Base-by-base conservation (phyloP, 2,113 vertebrate genomes). In the Antidorcas marsupialis region DNA sequence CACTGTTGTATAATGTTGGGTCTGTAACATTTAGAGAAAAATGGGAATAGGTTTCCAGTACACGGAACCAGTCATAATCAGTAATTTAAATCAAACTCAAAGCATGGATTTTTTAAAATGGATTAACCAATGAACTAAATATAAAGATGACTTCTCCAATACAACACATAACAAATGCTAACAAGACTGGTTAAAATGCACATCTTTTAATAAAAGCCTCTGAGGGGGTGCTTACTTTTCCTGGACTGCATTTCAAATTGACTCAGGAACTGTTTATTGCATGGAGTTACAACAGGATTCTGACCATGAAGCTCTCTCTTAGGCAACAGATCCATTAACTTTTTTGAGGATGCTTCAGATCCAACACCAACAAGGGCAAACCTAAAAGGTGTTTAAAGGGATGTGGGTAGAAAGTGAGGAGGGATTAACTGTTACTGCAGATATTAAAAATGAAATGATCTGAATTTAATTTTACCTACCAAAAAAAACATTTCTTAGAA, bases 211-310 rank as follows among this genome's bases (percentile, higher is more conserved):
- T 92, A 95, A 97, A 97, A 93, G 78, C 91, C 64, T 95, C 64
- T 93, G 62, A 93, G 93, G 43, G 59, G 76, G 60, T 97, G 95
- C 99, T 99, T 99, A 99, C 99, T 99, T 99, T 99, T 99, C 95
- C 99, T 99, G 90, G 99, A 99, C 98, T 99, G 99, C 99, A 99
- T 99, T 99, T 99, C 99, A 99, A 99, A 99, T 87, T 99, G 99
- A 99, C 99, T 99, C 98, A 99, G 99, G 55, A 99, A 99, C 98
- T 99, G 99, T 96, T 99, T 99, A 99, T 99, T 99, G 98, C 99
- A 99, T 0, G 99, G 99, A 33, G 99, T 99, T 94, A 99, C 99
- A 78, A 99, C 99, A 87, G 99, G 99, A 99, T 99, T 99, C 98
- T 99, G 99, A 74, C 99, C 99, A 81, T 99, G 99, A 47, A 99